Base-by-base conservation (phyloP, 2,113 vertebrate species). In the Aviceda subcristata region DNA sequence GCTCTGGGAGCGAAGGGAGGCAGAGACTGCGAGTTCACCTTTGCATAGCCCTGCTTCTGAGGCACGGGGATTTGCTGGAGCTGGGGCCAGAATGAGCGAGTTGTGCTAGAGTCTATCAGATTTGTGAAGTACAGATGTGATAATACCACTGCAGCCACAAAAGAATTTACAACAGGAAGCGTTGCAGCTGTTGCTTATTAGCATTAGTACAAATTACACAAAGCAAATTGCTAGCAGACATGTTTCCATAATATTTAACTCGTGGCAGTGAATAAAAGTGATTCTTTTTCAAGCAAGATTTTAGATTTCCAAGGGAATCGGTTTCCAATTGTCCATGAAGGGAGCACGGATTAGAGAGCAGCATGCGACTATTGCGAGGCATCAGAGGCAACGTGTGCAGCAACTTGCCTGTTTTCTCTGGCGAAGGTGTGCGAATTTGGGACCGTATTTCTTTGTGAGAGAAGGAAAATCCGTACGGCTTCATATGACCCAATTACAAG, bases 171-270 rank as follows among this genome's bases (percentile, higher is more conserved):
- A 94, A 91, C 95, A 97, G 98, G 97, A 98, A 98, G 97, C 60
- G 19, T 80, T 93, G 93, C 98, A 98, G 97, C 98, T 98, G 98
- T 95, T 97, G 95, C 97, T 98, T 95, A 97, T 98, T 98, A 98
- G 94, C 97, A 97, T 98, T 97, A 98, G 96, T 76, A 95, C 95
- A 97, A 98, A 98, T 98, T 97, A 97, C 86, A 91, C 88, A 95
- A 97, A 98, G 97, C 90, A 98, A 98, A 98, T 98, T 98, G 98
- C 97, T 98, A 98, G 94, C 98, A 98, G 98, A 98, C 96, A 26
- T 96, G 97, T 98, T 98, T 97, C 97, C 96, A 90, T 95, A 97
- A 97, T 97, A 96, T 96, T 98, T 97, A 96, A 98, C 96, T 97
- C 95, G 80, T 96, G 97, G 95, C 93, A 94, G 77, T 96, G 96